Evolutionary conservation across 2,888 invertebrate genomes (phyloP).

Genomic region (Cheilosia scutellata): DNA sequence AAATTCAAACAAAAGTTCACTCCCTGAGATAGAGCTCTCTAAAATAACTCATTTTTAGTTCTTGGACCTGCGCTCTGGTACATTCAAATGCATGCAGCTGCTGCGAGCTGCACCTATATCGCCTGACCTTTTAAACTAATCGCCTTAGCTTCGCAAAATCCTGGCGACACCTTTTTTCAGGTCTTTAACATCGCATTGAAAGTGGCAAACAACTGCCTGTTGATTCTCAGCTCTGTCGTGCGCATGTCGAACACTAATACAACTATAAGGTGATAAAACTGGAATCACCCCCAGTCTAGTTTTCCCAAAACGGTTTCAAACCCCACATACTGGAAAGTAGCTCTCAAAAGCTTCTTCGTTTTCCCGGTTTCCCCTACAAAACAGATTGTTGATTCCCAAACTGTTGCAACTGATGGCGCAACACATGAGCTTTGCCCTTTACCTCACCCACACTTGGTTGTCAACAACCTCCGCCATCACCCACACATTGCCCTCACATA

Average conservation of each 20-base stretch:
- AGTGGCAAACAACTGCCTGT: slow-evolving; percentile 70
- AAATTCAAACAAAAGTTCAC: slow-evolving; percentile 16
- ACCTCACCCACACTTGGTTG: slow-evolving; percentile 57
- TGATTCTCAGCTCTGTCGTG: slow-evolving; percentile 44
- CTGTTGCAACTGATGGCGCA: slow-evolving; percentile 73
- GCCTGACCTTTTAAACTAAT: slow-evolving; percentile 71
- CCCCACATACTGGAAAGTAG: slow-evolving; percentile 51
- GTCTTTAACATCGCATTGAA: slow-evolving; percentile 63
- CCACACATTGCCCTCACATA: slow-evolving; percentile 19
- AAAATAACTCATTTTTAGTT: slow-evolving; percentile 27
- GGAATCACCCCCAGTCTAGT: slow-evolving; percentile 10
- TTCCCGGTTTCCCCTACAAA: slow-evolving; percentile 20
- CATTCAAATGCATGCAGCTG: slow-evolving; percentile 36
- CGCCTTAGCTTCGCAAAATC: slow-evolving; percentile 62
- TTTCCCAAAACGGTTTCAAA: slow-evolving; percentile 52
- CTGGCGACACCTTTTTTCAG: slow-evolving; percentile 68
- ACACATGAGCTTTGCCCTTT: slow-evolving; percentile 75
- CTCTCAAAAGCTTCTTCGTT: slow-evolving; percentile 32
- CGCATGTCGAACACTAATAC: slow-evolving; percentile 53
- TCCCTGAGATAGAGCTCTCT: slow-evolving; percentile 14
- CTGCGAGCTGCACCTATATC: slow-evolving; percentile 59
- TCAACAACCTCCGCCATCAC: slow-evolving; percentile 35
- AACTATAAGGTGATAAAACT: slow-evolving; percentile 1
- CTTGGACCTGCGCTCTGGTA: slow-evolving; percentile 63
- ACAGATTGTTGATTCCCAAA: slow-evolving; percentile 75